These are phyloP conservation scores for Microtus ochrogaster DNA, from an alignment of 2,113 vertebrate genomes.

Conservation along the genomic window DNA sequence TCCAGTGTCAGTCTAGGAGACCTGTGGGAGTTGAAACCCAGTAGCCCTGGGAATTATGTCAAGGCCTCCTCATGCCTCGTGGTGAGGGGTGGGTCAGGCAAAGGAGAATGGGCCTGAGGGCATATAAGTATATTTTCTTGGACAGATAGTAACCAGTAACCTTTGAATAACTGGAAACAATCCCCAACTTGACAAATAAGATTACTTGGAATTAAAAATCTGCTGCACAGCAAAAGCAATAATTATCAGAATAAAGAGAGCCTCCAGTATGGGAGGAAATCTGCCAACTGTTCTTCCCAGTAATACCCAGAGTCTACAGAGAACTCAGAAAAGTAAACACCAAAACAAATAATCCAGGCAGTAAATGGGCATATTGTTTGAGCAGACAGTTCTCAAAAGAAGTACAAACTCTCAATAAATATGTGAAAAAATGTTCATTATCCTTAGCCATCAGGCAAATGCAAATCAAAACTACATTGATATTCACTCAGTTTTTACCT, in stretches of 20 bases:
- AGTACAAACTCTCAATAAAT: not conserved
- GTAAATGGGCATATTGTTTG: not conserved
- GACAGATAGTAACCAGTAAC: not conserved
- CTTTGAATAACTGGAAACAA: not conserved
- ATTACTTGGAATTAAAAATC: not conserved
- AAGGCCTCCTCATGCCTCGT: not conserved
- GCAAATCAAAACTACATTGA: not conserved
- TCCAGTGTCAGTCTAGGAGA: not conserved
- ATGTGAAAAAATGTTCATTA: not conserved
- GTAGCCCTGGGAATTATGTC: not conserved
- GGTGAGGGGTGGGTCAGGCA: not conserved
- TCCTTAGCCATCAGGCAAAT: not conserved
- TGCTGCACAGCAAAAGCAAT: not conserved
- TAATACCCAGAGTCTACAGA: not conserved
- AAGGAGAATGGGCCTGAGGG: not conserved
- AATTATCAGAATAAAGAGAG: not conserved
- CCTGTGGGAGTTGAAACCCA: not conserved
- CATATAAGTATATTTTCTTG: not conserved
- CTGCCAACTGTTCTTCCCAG: not conserved
- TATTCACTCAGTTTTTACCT: not conserved
- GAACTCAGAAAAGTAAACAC: not conserved
- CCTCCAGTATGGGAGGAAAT: not conserved
- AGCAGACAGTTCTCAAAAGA: not conserved
- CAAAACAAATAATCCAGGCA: not conserved
- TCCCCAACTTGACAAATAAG: not conserved